Conservation (phyloP, 2,888 invertebrate genomes). For the Trachelus iudaicus region DNA sequence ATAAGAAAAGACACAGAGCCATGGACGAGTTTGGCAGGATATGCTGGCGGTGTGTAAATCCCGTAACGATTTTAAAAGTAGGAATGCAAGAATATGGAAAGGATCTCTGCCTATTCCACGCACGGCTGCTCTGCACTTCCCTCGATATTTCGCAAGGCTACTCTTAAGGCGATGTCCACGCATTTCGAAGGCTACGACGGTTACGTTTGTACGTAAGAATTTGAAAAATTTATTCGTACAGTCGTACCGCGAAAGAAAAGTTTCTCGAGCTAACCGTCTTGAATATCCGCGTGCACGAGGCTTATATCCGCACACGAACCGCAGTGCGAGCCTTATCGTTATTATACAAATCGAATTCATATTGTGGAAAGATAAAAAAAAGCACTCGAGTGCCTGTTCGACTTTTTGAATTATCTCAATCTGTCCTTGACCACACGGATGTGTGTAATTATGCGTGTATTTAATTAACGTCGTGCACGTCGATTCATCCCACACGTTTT, state of each 20-base stretch:
- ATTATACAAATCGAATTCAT: not conserved
- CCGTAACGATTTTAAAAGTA: conserved; percentile 11
- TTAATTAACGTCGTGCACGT: not conserved
- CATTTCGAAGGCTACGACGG: not conserved
- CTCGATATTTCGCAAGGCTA: conserved; percentile 34
- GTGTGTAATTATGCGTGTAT: not conserved
- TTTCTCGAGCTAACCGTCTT: not conserved
- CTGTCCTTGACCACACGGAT: not conserved
- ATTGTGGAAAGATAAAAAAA: not conserved
- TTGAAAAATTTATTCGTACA: not conserved
- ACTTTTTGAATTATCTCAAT: not conserved
- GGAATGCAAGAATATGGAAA: conserved; percentile 36
- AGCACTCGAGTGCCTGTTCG: not conserved
- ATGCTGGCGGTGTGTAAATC: not conserved
- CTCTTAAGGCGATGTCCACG: conserved; percentile 27
- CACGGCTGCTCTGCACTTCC: conserved; percentile 32
- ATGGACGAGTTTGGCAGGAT: not conserved
- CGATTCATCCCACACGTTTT: not conserved
- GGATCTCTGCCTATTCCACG: conserved; percentile 28
- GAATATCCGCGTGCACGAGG: not conserved
- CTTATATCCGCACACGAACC: not conserved
- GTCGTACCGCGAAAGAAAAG: not conserved
- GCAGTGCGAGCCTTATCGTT: not conserved
- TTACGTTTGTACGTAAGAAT: not conserved
- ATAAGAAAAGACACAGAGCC: not conserved